Evolutionary conservation across 2,797 vertebrate species (phyloP).

Genomic region (Thaleichthys pacificus): DNA sequence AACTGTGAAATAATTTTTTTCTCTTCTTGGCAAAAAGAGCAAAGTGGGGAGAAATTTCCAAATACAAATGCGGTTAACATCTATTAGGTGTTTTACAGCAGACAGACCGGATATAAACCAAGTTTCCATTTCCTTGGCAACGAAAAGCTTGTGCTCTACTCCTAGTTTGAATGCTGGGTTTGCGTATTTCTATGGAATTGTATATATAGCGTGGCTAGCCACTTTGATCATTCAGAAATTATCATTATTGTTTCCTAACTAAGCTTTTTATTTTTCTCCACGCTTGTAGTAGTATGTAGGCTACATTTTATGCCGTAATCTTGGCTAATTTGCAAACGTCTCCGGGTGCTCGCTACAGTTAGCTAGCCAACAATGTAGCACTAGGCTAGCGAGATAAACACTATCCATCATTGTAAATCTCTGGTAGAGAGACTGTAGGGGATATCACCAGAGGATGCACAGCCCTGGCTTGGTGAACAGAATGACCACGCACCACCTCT

Average conservation of each 20-base stretch:
- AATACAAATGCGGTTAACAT: background rate
- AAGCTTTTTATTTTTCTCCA: too few species aligned
- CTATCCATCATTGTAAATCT: too few species aligned
- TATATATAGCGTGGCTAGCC: background rate
- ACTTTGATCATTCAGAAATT: background rate
- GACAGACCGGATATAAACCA: conserved; percentile 49
- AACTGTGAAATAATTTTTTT: too few species aligned
- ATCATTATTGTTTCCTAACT: too few species aligned
- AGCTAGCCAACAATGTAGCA: background rate
- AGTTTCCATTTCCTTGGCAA: conserved; percentile 64
- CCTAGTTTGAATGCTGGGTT: background rate
- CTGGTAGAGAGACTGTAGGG: background rate
- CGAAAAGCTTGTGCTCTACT: conserved; percentile 22
- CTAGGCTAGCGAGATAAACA: background rate
- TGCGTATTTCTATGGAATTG: too few species aligned
- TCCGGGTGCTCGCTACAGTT: background rate
- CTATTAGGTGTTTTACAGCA: background rate
- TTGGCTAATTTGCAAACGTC: too few species aligned
- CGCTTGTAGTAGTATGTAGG: too few species aligned
- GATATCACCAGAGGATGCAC: background rate
- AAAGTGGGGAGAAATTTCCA: too few species aligned
- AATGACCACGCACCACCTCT: conserved; percentile 45
- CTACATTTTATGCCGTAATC: too few species aligned
- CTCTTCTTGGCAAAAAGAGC: too few species aligned
- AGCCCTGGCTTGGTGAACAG: conserved; percentile 22